These are phyloP conservation scores for Bathynomus jamesi DNA, from an alignment of 1,140 invertebrate species.

Conservation along the genomic window DNA sequence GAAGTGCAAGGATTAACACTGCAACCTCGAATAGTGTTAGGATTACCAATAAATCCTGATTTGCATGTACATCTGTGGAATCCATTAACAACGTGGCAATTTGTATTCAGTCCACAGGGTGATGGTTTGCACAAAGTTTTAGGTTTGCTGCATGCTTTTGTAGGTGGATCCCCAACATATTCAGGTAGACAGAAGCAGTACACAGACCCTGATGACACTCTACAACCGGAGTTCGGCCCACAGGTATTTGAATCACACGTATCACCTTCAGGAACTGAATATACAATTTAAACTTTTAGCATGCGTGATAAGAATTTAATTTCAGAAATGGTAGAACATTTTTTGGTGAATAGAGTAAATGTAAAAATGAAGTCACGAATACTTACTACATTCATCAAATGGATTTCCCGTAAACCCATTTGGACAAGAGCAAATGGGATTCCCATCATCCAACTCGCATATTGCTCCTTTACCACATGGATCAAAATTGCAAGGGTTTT, in stretches of 20 bases:
- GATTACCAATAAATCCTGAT: slow-evolving; percentile 70
- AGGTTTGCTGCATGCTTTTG: slow-evolving; percentile 55
- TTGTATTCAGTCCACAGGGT: slow-evolving; percentile 78
- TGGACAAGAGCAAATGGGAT: slow-evolving; percentile 80
- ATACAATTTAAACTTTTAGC: slow-evolving; percentile 61
- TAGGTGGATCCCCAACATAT: slow-evolving; percentile 75
- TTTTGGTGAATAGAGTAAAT: too few relatives aligned
- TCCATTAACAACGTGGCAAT: slow-evolving; percentile 70
- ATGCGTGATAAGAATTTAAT: slow-evolving; percentile 75
- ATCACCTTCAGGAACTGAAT: slow-evolving; percentile 72
- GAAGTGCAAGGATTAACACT: slow-evolving; percentile 71
- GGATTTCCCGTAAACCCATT: slow-evolving; percentile 84
- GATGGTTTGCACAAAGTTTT: slow-evolving; percentile 71
- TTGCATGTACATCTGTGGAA: slow-evolving; percentile 80
- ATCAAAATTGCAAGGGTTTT: slow-evolving; percentile 68
- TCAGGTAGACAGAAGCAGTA: slow-evolving; percentile 57
- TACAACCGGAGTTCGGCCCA: slow-evolving; percentile 51
- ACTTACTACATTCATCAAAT: slow-evolving; percentile 83
- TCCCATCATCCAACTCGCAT: slow-evolving; percentile 75
- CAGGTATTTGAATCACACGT: slow-evolving; percentile 75
- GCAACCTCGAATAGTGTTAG: slow-evolving; percentile 76
- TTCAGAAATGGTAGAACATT: too few relatives aligned
- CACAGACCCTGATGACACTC: slow-evolving; percentile 18
- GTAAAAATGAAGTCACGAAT: too few relatives aligned
- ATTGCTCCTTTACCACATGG: slow-evolving; percentile 74